Conservation (phyloP, 1,140 invertebrate genomes). For the Eulimnadia texana region DNA sequence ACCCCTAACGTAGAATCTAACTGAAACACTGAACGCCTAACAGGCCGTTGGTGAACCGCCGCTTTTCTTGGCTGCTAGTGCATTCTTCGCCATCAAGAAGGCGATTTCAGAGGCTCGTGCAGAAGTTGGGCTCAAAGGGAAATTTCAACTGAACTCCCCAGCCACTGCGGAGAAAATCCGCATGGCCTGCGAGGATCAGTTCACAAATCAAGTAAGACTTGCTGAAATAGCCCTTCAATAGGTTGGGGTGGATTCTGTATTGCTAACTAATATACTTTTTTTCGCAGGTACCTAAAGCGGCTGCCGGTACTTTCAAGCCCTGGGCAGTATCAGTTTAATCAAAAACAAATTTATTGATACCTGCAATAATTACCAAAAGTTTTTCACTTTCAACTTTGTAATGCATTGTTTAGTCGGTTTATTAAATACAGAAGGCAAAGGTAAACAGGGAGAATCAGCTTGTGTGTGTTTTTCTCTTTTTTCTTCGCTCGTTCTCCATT, state of each 20-base stretch:
- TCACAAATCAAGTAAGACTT: conserved; percentile 52
- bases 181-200: conserved; percentile 72
- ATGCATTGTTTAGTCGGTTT: too few species aligned
- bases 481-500: background rate
- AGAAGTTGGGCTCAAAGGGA: conserved; percentile 43
- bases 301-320: background rate
- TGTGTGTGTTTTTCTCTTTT: background rate
- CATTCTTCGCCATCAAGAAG: conserved; percentile 81
- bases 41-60: conserved; percentile 94
- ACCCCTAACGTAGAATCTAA: too few species aligned
- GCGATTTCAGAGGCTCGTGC: conserved; percentile 62
- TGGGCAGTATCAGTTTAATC: conserved; percentile 4
- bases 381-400: too few species aligned
- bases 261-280: background rate
- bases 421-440: too few species aligned
- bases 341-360: background rate
- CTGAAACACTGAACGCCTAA: too few species aligned
- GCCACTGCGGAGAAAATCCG: conserved; percentile 77
- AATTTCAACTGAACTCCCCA: conserved; percentile 72
- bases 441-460: too few species aligned
- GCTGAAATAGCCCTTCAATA: too few species aligned
- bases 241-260: background rate
- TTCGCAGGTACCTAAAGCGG: background rate
- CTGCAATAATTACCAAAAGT: background rate
- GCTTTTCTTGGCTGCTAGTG: conserved; percentile 69